Evolutionary conservation across 2,113 vertebrate species (phyloP).

Genomic region (Setophaga petechia): DNA sequence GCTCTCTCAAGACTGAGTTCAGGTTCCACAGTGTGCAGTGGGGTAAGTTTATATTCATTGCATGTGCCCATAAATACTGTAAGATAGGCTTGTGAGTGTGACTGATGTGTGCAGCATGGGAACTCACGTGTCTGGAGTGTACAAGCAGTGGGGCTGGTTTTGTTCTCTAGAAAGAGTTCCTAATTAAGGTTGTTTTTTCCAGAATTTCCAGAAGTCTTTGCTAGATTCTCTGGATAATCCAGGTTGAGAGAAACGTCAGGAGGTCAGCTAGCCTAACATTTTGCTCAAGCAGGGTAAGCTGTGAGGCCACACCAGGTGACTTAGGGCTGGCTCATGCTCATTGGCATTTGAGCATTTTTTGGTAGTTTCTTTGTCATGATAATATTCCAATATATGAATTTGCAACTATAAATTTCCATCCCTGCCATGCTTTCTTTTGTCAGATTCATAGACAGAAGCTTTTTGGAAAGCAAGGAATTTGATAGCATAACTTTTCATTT

Average conservation of each 20-base stretch:
- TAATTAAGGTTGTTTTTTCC: not conserved
- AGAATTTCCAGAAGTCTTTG: not conserved
- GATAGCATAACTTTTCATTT: not conserved
- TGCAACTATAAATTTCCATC: not conserved
- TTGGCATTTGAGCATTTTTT: not conserved
- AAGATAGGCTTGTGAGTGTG: not conserved
- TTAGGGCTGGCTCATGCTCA: not conserved
- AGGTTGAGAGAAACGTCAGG: not conserved
- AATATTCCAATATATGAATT: not conserved
- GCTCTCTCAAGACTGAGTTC: not conserved
- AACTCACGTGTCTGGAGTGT: accelerated
- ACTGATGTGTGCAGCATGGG: not conserved
- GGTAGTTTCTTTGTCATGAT: not conserved
- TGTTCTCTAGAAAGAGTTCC: too few species aligned
- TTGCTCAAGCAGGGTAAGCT: not conserved
- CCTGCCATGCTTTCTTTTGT: not conserved
- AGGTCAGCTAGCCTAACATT: not conserved
- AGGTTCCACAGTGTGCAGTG: not conserved
- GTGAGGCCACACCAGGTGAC: not conserved
- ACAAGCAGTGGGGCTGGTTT: not conserved
- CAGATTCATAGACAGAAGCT: not conserved
- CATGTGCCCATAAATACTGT: not conserved
- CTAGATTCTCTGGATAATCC: not conserved
- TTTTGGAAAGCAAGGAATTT: not conserved
- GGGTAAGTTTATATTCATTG: not conserved